These are phyloP conservation scores for Apamea monoglypha DNA, from an alignment of 2,888 invertebrate species.

Conservation along the genomic window DNA sequence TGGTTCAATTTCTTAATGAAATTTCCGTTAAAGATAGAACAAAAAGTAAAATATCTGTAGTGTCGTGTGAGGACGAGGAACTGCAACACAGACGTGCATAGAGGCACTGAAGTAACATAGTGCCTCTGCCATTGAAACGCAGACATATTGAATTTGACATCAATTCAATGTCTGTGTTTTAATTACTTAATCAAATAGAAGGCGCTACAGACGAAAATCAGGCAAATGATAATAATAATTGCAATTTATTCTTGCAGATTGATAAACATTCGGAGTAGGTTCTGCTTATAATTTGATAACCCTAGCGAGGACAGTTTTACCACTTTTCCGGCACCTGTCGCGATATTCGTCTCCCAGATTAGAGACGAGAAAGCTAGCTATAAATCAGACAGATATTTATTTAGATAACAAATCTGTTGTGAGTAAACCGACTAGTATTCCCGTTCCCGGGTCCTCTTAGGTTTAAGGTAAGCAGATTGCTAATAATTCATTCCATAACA, in stretches of 20 bases:
- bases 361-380: neutral
- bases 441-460: neutral
- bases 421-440: neutral
- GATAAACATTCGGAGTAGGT: neutral
- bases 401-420: neutral
- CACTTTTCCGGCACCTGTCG: neutral
- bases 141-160: neutral
- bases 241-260: neutral
- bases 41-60: neutral
- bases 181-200: neutral
- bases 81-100: neutral
- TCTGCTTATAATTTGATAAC: neutral
- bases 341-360: neutral
- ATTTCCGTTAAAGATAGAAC: neutral
- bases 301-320: neutral
- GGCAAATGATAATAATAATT: neutral
- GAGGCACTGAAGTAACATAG: neutral
- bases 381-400: neutral
- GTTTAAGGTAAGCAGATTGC: neutral
- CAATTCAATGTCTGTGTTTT: neutral
- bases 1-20: constrained; percentile 12
- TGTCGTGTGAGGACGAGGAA: neutral
- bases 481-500: too few species aligned
- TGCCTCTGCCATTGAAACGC: neutral
- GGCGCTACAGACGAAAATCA: neutral